Conservation (phyloP, 2,113 vertebrate genomes). For the Phrynosoma platyrhinos region DNA sequence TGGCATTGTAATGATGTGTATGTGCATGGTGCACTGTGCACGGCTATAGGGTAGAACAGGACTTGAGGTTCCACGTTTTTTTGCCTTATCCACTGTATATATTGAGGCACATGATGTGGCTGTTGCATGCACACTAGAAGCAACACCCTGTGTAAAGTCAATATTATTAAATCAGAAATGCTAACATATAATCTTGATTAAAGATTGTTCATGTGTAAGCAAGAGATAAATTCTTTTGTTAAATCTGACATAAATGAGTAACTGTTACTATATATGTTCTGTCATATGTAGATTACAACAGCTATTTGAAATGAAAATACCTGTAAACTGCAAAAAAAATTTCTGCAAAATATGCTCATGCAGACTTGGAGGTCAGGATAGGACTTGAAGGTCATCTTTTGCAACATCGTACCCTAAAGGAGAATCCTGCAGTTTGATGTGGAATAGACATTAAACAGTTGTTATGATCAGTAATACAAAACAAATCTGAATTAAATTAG, state of each 20-base stretch:
- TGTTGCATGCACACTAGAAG: not conserved
- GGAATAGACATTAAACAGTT: constrained; percentile 18
- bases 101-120: not conserved
- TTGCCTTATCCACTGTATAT: not conserved
- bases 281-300: not conserved
- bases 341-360: not conserved
- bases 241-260: not conserved
- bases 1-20: too few relatives aligned
- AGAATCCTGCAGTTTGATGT: constrained; percentile 4
- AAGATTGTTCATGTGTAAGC: not conserved
- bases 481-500: constrained; percentile 7
- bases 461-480: not conserved
- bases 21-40: too few relatives aligned
- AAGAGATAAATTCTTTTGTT: not conserved
- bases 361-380: constrained; percentile 1
- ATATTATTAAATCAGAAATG: not conserved
- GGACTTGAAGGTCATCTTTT: constrained; percentile 20
- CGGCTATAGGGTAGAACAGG: too few relatives aligned
- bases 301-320: not conserved
- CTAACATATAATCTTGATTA: not conserved
- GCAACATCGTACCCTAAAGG: not conserved
- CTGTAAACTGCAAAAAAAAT: not conserved
- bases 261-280: not conserved
- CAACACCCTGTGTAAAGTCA: not conserved
- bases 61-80: too few relatives aligned